Percentiles rank a stretch among this genome's conserved stretches.
Conservation (phyloP, 2,888 invertebrate species). For the Carterocephalus palaemon region DNA sequence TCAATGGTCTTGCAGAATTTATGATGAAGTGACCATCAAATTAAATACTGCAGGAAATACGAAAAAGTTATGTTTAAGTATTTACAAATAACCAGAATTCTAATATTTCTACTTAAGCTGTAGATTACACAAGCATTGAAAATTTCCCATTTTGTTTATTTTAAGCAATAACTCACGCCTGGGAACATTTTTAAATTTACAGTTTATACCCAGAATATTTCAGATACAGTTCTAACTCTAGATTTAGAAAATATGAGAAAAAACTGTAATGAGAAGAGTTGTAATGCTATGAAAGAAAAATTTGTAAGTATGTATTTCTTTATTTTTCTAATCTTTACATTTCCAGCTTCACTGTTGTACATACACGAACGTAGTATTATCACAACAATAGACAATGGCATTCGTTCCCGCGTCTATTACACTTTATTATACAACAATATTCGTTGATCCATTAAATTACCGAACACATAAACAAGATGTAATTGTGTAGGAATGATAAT, state of each 20-base stretch:
- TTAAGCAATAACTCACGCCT: too few species aligned
- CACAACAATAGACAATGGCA: constrained; percentile 67
- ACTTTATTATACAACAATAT: constrained; percentile 70
- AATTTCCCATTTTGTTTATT: too few species aligned
- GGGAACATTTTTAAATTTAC: neutral
- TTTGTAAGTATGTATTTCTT: too few species aligned
- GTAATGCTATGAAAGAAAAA: too few species aligned
- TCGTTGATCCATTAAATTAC: constrained; percentile 29
- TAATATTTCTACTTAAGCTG: neutral
- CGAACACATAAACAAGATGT: constrained; percentile 10
- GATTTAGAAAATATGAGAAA: neutral
- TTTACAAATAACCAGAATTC: neutral
- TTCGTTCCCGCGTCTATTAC: constrained; percentile 70
- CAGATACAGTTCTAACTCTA: neutral
- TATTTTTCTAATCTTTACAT: constrained; percentile 4
- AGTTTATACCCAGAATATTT: neutral
- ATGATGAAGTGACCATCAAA: too few species aligned
- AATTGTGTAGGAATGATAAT: constrained; percentile 34
- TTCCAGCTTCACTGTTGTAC: too few species aligned
- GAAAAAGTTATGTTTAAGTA: neutral
- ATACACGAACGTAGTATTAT: constrained; percentile 40
- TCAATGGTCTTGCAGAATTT: neutral
- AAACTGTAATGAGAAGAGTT: neutral
- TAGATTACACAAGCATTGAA: too few species aligned
- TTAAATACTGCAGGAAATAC: too few species aligned